Base-by-base conservation (phyloP, 2,797 vertebrate genomes). In the Numenius phaeopus region DNA sequence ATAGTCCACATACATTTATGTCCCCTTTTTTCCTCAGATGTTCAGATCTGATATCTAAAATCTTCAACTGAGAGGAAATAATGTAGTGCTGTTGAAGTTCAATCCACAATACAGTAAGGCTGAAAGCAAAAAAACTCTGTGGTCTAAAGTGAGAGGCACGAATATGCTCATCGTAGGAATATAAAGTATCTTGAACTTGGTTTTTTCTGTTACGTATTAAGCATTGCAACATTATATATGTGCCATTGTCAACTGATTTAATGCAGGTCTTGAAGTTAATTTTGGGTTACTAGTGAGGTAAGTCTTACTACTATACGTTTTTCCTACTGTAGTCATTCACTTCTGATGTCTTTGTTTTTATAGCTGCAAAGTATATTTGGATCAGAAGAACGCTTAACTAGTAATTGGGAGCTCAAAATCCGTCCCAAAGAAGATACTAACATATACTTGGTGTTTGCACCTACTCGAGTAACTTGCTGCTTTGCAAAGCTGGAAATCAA, bases 401-500 rank as follows among this genome's bases (percentile, higher is more conserved):
- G 98, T 92, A 99, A 97, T 3, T 98, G 99, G 93, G 99, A 99
- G 82, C 98, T 99, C 92, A 99, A 98, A 94, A 99, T 99, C 88
- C 98, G 97, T 58, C 99, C 99, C 66, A 98, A 97, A 95, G 99
- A 99, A 79, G 99, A 99, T 14, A 95, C 98, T n/a, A 95, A 98
- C 1, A 97, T 99, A 85, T 99, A 98, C 87, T 94, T 99, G 83
- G 98, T 99, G 49, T 99, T 99, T 78, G 98, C 99, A 71, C 99
- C 99, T 59, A 99, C 99, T 75, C 98, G 99, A 37, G 98, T 99
- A 87, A 99, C 99, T 49, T 99, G 98, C 97, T 99, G 99, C 99
- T 97, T 99, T 97, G 99, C 99, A 92, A 99, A 99, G 94, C 98
- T 99, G 91, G 99, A 99, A 98, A 99, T 99, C 96, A 99, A 99